Evolutionary conservation across 1,140 invertebrate species (phyloP).

Genomic region (Berghia stephanieae): DNA sequence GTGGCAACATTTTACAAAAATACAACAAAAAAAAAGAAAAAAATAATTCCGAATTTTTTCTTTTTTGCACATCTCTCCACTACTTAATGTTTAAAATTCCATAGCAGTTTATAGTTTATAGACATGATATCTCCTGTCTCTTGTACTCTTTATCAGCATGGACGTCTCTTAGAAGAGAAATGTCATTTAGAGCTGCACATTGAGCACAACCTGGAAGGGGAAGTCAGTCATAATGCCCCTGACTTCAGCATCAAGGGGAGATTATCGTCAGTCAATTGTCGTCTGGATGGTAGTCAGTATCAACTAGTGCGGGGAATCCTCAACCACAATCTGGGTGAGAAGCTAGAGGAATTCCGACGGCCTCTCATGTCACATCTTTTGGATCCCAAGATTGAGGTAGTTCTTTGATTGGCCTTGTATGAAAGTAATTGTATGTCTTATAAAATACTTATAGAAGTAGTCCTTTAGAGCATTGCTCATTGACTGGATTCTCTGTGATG

Average conservation of each 20-base stretch:
- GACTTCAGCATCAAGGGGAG: slow-evolving; percentile 87
- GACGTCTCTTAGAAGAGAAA: slow-evolving; percentile 77
- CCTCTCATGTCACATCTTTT: slow-evolving; percentile 62
- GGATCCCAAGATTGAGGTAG: slow-evolving; percentile 61
- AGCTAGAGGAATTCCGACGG: slow-evolving; percentile 74
- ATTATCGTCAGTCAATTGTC: slow-evolving; percentile 84
- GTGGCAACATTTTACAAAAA: too few species aligned
- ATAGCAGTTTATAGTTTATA: not conserved
- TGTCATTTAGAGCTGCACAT: slow-evolving; percentile 82
- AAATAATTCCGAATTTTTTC: too few species aligned
- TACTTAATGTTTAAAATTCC: too few species aligned
- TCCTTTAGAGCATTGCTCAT: too few species aligned
- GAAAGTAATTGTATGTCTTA: not conserved
- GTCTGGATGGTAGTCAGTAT: slow-evolving; percentile 87
- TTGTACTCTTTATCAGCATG: too few species aligned
- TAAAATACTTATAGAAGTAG: too few species aligned
- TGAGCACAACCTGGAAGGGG: slow-evolving; percentile 83
- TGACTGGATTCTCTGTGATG: too few species aligned
- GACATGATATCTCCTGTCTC: not conserved
- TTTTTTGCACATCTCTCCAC: too few species aligned
- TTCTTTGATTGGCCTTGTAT: slow-evolving; percentile 41
- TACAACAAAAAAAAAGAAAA: not conserved
- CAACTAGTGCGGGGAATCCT: slow-evolving; percentile 87
- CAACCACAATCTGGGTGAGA: slow-evolving; percentile 91
- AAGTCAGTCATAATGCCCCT: slow-evolving; percentile 77